Base-by-base conservation (phyloP, 2,888 invertebrate species). In the Nomada fabriciana region DNA sequence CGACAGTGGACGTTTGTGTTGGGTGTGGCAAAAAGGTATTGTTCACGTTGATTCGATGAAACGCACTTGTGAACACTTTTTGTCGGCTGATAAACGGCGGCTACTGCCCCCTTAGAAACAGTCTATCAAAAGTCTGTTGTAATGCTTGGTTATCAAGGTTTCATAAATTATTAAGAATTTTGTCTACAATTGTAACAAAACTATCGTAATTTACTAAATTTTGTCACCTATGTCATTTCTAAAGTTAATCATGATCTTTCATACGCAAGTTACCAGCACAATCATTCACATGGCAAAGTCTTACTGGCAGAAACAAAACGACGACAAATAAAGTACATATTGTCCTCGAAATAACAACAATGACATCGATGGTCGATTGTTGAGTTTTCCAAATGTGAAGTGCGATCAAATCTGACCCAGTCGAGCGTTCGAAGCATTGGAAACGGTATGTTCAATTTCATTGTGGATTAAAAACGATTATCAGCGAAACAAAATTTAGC, bases 391-490 rank as follows among this genome's bases (percentile, higher is more conserved):
- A 25, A 43, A 43, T 42, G 52, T 2, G 52, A 43, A 64, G 36
- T 7, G 23, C 9, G 43, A n/a, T 43, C 20, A 36, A 29, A 43
- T 42, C 42, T 20, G 57, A 65, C 53, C 15, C 9, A 15, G 4
- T 10, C 13, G 11, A 23, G 15, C 23, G 23, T 61, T 43, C 15
- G 10, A 63, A 65, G 53, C 20, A 43, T 63, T 18, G 50, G 36
- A 43, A 50, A 29, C 47, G 52, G 57, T 57, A 64, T 73, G 47
- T 42, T 47, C 23, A 42, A 61, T 25, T 61, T 57, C 55, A 43
- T 47, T 43, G 20, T 9, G 20, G 67, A 80, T 71, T 61, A 75
- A 43, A 61, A 42, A 23, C n/a, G 13, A 53, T 80, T 72, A 57
- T 65, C 52, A 52, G 20, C 23, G 29, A 47, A n/a, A 55, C 55